These are phyloP conservation scores for Serrognathus titanus DNA, from an alignment of 2,888 invertebrate genomes.

Conservation along the genomic window DNA sequence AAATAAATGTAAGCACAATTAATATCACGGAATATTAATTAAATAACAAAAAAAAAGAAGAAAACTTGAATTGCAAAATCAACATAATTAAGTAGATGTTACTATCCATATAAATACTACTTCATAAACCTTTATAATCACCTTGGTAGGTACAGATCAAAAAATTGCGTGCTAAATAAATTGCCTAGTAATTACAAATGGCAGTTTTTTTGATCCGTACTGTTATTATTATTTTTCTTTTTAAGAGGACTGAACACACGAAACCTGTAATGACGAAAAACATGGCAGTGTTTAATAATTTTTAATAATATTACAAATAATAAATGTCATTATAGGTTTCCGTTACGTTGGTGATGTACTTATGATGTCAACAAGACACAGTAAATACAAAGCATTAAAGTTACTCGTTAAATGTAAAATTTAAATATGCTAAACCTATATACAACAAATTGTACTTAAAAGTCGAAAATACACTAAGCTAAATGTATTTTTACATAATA, in stretches of 20 bases:
- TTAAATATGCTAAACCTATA: conserved; percentile 24
- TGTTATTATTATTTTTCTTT: not conserved
- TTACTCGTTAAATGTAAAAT: not conserved
- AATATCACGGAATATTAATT: conserved; percentile 23
- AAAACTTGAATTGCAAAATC: not conserved
- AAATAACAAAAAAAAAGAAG: not conserved
- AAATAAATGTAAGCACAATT: conserved; percentile 15
- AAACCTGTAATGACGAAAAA: conserved; percentile 22
- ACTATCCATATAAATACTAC: conserved; percentile 13
- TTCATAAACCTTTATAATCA: conserved; percentile 9
- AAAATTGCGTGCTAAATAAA: conserved; percentile 8
- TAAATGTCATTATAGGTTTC: conserved; percentile 24
- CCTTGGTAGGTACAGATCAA: conserved; percentile 2
- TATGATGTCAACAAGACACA: conserved; percentile 17
- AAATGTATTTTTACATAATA: conserved; percentile 11
- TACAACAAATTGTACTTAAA: conserved; percentile 36
- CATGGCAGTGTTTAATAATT: conserved; percentile 26
- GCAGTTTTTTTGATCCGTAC: conserved; percentile 10
- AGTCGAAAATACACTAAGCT: conserved; percentile 21
- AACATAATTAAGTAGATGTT: conserved; percentile 3
- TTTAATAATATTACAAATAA: conserved; percentile 19
- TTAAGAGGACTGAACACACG: not conserved
- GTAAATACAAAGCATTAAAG: conserved; percentile 9
- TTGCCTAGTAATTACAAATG: conserved; percentile 17
- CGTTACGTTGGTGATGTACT: conserved; percentile 20